Conservation (phyloP, 2,797 vertebrate genomes). For the Tadarida brasiliensis region DNA sequence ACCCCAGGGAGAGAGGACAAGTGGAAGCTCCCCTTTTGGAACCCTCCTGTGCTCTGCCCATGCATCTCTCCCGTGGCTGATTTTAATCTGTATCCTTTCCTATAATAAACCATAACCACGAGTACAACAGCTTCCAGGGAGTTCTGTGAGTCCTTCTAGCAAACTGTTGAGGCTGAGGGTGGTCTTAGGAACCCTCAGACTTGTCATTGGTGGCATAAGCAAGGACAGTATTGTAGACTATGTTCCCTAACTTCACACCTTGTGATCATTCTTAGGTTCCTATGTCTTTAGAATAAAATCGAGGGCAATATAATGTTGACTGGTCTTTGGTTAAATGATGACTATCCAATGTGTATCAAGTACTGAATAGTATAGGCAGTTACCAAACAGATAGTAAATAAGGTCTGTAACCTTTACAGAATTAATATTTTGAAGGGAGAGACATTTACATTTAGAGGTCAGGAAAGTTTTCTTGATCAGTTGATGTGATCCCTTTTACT, state of each 20-base stretch:
- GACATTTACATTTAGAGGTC: background rate
- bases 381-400: constrained; percentile 32
- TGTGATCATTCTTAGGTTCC: background rate
- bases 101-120: background rate
- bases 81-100: constrained; percentile 12
- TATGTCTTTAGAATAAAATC: background rate
- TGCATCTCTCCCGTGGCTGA: background rate
- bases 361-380: background rate
- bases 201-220: background rate
- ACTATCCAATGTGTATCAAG: background rate
- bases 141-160: background rate
- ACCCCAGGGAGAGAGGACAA: background rate
- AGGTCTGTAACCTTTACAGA: background rate
- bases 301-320: background rate
- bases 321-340: background rate
- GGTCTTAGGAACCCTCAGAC: background rate
- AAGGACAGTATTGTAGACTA: background rate
- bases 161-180: background rate
- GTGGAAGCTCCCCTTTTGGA: background rate
- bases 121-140: background rate
- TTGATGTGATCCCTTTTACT: background rate
- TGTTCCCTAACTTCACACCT: background rate
- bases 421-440: background rate
- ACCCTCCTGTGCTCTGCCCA: background rate
- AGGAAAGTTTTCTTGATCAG: background rate